Evolutionary conservation across 92 coral and sea anemone species (phyloP), one percentile per base, ranked within the genome.

Genomic region (Palythoa grandiflora): DNA sequence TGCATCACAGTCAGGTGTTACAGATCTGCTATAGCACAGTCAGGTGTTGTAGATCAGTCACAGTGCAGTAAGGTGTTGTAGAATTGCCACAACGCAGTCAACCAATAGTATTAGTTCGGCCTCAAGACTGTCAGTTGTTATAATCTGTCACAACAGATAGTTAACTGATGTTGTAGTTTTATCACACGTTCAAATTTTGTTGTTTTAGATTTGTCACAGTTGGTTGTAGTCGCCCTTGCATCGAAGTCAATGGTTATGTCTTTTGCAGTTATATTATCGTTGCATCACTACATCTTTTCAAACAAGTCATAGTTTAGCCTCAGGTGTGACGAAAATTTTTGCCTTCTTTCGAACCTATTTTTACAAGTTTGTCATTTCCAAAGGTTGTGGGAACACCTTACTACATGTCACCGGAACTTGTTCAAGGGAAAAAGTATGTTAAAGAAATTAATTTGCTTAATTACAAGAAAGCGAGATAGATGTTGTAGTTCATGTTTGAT

Each of bases 311-410:
- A n/a, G 28, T 63, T 16, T 17, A 17, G 19, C 7, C 4, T 63
- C 20, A 4, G 5, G 20, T 8, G 5, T 63, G 37, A 2, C 9
- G 20, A 4, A 5, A 7, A 63, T 63, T 6, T 0, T 63, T 35
- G 9, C 28, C 35, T 70, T 70, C 1, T 4, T 13, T 36, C 16
- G 4, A 36, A 2, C 13, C 16, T 2, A 12, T 20, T 12, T 36
- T 39, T 28, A 14, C 15, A 20, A 57, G 15, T 63, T 50, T 19
- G 4, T 17, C 16, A 73, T 15, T 68, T 68, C 47, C 40, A 35
- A 35, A 96, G 99, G 94, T 96, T 85, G 99, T 96, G 84, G 99
- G 99, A 83, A 96, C 99, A 5, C 99, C 99, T 6, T 96, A 96
- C 57, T 96, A 96, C 73, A 96, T 96, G 99, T 96, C 99, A 54